phyloP scores from a whole-genome alignment of 2,888 invertebrate species.

The Oxyteleia sp. region DNA sequence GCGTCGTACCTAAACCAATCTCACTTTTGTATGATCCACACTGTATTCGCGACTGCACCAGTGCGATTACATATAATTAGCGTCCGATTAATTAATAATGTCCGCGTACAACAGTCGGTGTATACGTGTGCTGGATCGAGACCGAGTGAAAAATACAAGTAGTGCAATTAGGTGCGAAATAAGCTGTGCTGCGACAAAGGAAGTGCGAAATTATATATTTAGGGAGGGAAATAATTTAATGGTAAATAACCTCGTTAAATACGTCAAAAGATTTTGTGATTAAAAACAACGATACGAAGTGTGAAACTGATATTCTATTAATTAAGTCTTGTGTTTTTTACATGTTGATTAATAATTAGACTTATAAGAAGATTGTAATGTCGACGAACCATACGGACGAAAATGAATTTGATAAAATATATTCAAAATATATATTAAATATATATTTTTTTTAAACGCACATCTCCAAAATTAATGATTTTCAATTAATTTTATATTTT shows the following conservation, averaged over 20 bases:
- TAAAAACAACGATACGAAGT: slow-evolving; percentile 6
- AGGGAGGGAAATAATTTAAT: slow-evolving; percentile 44
- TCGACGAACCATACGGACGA: no score
- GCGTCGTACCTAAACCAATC: slow-evolving; percentile 81
- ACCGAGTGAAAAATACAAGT: slow-evolving; percentile 50
- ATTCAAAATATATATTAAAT: no score
- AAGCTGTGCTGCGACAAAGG: slow-evolving; percentile 43
- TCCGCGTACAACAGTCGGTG: slow-evolving; percentile 37
- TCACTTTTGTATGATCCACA: slow-evolving; percentile 83
- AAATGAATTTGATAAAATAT: no score
- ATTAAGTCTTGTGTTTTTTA: not conserved
- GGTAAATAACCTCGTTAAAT: slow-evolving; percentile 42
- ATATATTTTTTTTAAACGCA: no score
- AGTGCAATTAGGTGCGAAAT: slow-evolving; percentile 62
- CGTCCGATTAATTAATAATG: slow-evolving; percentile 84
- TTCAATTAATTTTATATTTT: no score
- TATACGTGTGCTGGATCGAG: slow-evolving; percentile 18
- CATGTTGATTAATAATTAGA: no score
- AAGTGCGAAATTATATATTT: slow-evolving; percentile 51
- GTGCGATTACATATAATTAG: slow-evolving; percentile 85
- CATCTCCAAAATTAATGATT: no score
- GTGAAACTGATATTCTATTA: slow-evolving; percentile 23
- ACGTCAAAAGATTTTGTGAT: slow-evolving; percentile 26
- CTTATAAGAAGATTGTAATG: no score
- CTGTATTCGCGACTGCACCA: slow-evolving; percentile 77